Evolutionary conservation across 2,113 vertebrate genomes (phyloP), one percentile per base, ranked within the genome.

Genomic region (Apeltes quadracus): DNA sequence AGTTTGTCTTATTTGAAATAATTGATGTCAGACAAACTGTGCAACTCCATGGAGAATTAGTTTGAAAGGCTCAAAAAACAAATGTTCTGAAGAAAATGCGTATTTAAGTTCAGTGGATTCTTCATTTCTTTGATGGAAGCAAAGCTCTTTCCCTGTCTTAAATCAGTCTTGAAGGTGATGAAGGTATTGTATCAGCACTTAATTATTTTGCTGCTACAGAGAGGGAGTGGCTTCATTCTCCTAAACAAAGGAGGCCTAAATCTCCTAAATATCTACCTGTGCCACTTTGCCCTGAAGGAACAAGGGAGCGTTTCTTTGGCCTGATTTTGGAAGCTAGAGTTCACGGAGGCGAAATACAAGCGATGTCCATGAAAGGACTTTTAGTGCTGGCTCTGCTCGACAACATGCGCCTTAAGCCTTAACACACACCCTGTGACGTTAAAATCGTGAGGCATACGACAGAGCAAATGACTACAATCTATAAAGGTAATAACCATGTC

Each of bases 251-350:
- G 71, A 78, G 80, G 79, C 84, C 86, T 87, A 83, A 84, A 87
- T 91, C 81, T 85, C 69, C 80, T 83, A 82, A 87, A 89, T 81
- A 86, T 89, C 82, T 84, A 78, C 64, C 79, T 73, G 57, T 84
- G 71, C 77, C 63, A 76, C 71, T 88, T 79, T 76, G 84, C 86
- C 88, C 82, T 3, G 56, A 77, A 87, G 87, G 84, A 78, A 71
- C 90, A 89, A 91, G 85, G 82, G 80, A 77, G 84, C 61, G 76
- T 85, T 92, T 93, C 88, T 90, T 80, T 78, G 72, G 53, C 71
- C 72, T 63, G 76, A 86, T 79, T 86, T 87, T 89, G 78, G 77
- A 85, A 87, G 87, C 78, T 58, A 36, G 69, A 73, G 84, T 85
- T 90, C 84, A 86, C 66, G 67, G 66, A 79, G 82, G 75, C 67